Conservation (phyloP, 2,888 invertebrate species). For the Heterodera filipjevi region DNA sequence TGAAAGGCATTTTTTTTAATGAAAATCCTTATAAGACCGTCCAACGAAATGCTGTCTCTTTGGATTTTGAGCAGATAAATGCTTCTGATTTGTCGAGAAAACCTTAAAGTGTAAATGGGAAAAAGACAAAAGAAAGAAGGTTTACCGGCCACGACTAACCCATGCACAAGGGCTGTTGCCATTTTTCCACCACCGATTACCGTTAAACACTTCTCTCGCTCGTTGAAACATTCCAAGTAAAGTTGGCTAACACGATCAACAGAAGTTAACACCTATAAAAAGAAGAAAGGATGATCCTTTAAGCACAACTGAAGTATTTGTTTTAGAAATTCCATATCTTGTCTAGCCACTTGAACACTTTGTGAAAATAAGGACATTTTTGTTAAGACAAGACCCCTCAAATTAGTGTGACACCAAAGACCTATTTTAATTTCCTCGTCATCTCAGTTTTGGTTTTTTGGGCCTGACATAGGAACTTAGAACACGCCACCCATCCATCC, state of each 20-base stretch:
- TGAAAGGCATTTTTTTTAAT: background rate
- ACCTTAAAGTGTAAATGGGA: constrained; percentile 1
- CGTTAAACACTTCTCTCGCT: constrained; percentile 68
- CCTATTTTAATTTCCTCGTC: no score
- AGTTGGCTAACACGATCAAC: constrained; percentile 7
- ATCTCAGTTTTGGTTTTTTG: no score
- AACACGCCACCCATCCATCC: no score
- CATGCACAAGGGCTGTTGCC: constrained; percentile 82
- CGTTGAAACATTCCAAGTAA: constrained; percentile 29
- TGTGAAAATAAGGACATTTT: no score
- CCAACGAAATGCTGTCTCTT: constrained; percentile 32
- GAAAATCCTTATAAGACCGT: background rate
- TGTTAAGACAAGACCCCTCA: no score
- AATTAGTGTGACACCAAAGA: no score
- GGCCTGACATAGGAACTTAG: no score
- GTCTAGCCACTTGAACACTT: no score
- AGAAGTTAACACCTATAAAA: background rate
- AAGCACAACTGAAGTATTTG: no score
- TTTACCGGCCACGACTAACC: constrained; percentile 76
- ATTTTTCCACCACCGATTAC: constrained; percentile 90
- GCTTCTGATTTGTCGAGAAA: constrained; percentile 23
- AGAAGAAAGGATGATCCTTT: no score
- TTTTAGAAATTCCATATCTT: no score
- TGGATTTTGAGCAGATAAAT: constrained; percentile 28
- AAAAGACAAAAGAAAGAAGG: no score